phyloP scores from a whole-genome alignment of 2,113 vertebrate genomes.

The Colaptes auratus region DNA sequence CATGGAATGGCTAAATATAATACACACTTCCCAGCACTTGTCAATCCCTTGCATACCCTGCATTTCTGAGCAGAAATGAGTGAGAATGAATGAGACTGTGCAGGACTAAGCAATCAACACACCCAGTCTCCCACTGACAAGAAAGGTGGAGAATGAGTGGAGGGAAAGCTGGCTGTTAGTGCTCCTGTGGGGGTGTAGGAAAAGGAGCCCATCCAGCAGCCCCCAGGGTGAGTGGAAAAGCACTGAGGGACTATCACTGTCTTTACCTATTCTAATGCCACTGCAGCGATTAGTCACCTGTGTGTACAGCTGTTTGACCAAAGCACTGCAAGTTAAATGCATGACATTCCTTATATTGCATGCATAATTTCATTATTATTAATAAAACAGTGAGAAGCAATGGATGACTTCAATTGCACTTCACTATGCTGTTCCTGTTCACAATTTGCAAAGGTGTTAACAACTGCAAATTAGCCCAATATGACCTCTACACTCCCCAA shows the following conservation, averaged over 20 bases:
- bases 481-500: not conserved
- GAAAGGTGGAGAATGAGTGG: not conserved
- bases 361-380: not conserved
- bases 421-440: not conserved
- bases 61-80: not conserved
- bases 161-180: not conserved
- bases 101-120: not conserved
- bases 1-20: not conserved
- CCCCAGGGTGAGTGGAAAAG: not conserved
- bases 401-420: not conserved
- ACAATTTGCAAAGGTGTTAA: not conserved
- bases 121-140: not conserved
- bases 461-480: not conserved
- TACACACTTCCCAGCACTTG: not conserved
- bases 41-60: not conserved
- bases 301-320: not conserved
- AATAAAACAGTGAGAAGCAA: not conserved
- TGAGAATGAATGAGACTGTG: not conserved
- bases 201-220: fast-evolving
- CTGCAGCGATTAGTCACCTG: not conserved
- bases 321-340: not conserved
- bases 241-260: not conserved
- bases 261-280: not conserved
- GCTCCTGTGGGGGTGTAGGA: not conserved
- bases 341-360: not conserved